Conservation (phyloP, 2,797 vertebrate genomes). For the Labroides dimidiatus region DNA sequence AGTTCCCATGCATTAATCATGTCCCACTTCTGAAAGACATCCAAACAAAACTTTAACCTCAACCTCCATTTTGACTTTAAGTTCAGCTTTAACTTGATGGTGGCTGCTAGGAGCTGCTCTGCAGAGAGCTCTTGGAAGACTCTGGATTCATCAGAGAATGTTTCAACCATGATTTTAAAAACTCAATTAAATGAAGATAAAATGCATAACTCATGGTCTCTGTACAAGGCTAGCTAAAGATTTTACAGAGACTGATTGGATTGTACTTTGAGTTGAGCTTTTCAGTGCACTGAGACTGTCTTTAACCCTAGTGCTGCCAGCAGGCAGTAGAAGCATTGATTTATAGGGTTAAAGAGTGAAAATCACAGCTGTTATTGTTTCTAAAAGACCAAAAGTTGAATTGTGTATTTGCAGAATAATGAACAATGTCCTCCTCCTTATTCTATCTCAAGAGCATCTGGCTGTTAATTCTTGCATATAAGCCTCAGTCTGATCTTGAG, state of each 20-base stretch:
- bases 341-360: no score
- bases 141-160: constrained; percentile 18
- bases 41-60: constrained; percentile 6
- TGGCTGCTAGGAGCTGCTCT: constrained; percentile 20
- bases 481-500: no score
- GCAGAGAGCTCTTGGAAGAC: constrained; percentile 39
- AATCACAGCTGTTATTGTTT: no score
- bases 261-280: background rate
- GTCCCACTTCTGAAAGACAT: constrained; percentile 4
- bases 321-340: no score
- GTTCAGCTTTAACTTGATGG: constrained; percentile 6
- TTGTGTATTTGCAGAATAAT: no score
- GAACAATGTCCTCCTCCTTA: no score
- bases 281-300: no score
- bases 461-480: no score
- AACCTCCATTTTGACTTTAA: background rate
- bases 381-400: no score
- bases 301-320: no score
- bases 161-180: constrained; percentile 23
- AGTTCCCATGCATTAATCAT: constrained; percentile 3
- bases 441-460: no score
- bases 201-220: constrained; percentile 3
- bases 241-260: background rate
- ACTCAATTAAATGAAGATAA: constrained; percentile 14
- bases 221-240: background rate